Percentiles rank a stretch among this genome's conserved stretches.
Evolutionary conservation across 2,888 invertebrate genomes (phyloP).

Genomic region (Pseudoips prasinana): DNA sequence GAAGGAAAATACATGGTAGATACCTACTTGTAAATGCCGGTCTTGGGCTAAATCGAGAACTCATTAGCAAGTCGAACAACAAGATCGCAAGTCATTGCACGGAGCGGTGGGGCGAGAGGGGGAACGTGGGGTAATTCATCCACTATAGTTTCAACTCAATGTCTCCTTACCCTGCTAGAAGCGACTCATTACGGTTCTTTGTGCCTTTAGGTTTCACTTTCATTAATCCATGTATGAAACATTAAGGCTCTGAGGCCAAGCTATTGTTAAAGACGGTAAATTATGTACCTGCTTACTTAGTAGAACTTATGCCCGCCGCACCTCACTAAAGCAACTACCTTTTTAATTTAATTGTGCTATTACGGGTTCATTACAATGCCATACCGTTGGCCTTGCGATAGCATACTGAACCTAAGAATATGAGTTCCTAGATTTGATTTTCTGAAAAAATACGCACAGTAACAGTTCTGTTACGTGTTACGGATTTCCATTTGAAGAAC

Average conservation of each 20-base stretch:
- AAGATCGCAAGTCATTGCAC: constrained; percentile 64
- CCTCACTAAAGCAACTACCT: constrained; percentile 11
- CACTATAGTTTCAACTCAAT: constrained; percentile 41
- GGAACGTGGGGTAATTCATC: constrained; percentile 37
- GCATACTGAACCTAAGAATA: no score
- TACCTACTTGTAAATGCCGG: constrained; percentile 44
- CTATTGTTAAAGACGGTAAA: constrained; percentile 32
- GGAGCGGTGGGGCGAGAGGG: constrained; percentile 24
- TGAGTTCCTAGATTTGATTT: no score
- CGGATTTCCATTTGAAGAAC: no score
- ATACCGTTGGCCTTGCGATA: no score
- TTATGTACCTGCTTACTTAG: no score
- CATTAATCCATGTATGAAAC: constrained; percentile 46
- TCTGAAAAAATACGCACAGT: no score
- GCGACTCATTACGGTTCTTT: constrained; percentile 53
- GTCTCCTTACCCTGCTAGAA: constrained; percentile 36
- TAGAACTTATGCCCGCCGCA: constrained; percentile 14
- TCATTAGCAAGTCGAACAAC: constrained; percentile 73
- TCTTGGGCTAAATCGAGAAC: constrained; percentile 61
- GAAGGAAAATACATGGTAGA: constrained; percentile 47
- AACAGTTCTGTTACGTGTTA: no score
- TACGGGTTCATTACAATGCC: no score
- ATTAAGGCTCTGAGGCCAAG: constrained; percentile 22
- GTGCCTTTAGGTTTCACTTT: constrained; percentile 42
- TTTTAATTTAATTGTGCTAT: no score